Evolutionary conservation across 2,888 invertebrate species (phyloP).

Genomic region (Nezara viridula): DNA sequence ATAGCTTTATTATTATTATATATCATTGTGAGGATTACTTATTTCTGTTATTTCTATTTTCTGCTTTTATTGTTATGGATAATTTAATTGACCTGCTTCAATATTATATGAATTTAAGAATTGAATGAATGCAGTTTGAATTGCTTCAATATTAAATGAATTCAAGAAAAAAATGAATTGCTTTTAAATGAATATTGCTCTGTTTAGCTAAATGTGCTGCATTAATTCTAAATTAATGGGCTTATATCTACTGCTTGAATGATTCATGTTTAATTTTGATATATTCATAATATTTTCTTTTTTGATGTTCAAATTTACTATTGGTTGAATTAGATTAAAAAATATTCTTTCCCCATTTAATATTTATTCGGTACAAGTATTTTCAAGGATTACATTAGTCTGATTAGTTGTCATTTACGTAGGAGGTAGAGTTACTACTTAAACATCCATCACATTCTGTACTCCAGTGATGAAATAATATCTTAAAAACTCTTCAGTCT

Average conservation of each 20-base stretch:
- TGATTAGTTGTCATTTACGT: background rate
- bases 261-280: background rate
- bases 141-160: background rate
- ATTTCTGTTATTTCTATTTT: background rate
- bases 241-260: background rate
- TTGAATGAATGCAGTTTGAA: slow-evolving; percentile 5
- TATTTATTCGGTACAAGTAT: background rate
- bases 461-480: background rate
- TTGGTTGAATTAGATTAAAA: background rate
- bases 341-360: background rate
- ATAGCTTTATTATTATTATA: background rate
- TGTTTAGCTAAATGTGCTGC: background rate
- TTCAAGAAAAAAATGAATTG: slow-evolving; percentile 1
- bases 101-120: background rate
- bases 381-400: background rate
- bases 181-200: background rate
- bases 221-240: background rate
- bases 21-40: background rate
- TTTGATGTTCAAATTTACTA: background rate
- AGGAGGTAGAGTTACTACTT: background rate
- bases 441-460: background rate
- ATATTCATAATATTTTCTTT: background rate
- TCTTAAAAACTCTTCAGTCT: background rate
- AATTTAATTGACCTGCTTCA: background rate
- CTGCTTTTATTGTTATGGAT: background rate